These are phyloP conservation scores for Tolypeutes matacus DNA, from an alignment of 2,797 vertebrate species.

Conservation along the genomic window DNA sequence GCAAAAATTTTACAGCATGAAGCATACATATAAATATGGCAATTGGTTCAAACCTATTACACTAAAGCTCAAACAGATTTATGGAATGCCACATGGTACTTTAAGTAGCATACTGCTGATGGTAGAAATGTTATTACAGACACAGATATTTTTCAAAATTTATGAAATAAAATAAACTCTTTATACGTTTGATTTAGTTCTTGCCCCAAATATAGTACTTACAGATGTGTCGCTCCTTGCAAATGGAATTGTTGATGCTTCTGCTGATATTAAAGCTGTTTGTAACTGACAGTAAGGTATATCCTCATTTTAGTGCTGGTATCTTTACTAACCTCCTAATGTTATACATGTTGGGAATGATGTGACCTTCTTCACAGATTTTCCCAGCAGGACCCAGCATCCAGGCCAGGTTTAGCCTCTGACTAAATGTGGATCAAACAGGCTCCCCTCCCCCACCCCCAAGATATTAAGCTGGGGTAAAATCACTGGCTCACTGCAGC, in stretches of 20 bases:
- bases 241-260: neutral
- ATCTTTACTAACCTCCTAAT: slow-evolving; percentile 30
- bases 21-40: neutral
- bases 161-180: neutral
- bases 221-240: neutral
- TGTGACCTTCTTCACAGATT: slow-evolving; percentile 43
- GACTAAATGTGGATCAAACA: slow-evolving; percentile 2
- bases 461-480: too few species aligned
- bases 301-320: slow-evolving; percentile 59
- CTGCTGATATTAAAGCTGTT: neutral
- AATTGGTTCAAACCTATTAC: slow-evolving; percentile 26
- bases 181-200: neutral
- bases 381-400: slow-evolving; percentile 46
- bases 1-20: slow-evolving; percentile 23
- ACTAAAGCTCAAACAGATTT: neutral
- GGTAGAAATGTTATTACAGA: neutral
- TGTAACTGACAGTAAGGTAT: neutral
- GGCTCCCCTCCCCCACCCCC: too few species aligned
- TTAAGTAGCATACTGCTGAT: neutral
- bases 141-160: neutral
- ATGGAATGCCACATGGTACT: neutral
- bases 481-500: too few species aligned
- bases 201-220: neutral
- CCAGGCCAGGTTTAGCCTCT: slow-evolving; percentile 53
- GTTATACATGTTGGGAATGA: slow-evolving; percentile 4